Conservation (phyloP, 2,113 vertebrate genomes). For the Chinchilla lanigera region DNA sequence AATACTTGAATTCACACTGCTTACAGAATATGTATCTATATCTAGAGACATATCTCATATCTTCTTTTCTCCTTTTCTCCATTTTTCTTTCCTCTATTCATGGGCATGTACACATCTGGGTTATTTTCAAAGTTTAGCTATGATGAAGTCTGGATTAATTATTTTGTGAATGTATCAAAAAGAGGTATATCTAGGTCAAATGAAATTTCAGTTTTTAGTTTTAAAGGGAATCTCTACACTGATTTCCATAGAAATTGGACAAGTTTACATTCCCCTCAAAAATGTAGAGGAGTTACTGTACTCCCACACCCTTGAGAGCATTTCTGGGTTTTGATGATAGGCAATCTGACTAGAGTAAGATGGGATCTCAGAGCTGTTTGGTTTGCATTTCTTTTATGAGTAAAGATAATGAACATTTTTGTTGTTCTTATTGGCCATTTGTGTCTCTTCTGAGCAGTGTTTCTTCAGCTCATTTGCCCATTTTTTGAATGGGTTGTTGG, state of each 20-base stretch:
- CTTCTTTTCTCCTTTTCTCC: background rate
- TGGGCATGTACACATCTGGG: background rate
- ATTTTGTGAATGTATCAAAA: background rate
- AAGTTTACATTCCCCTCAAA: background rate
- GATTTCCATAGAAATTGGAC: background rate
- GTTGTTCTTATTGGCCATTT: background rate
- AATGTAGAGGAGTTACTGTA: background rate
- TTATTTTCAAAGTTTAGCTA: background rate
- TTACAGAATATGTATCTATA: background rate
- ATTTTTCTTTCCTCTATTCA: background rate
- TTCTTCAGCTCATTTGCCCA: background rate
- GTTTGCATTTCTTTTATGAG: background rate
- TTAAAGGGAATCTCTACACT: background rate
- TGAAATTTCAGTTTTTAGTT: background rate
- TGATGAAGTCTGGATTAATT: background rate
- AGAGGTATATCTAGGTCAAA: background rate
- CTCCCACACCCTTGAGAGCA: no score
- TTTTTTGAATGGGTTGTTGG: background rate
- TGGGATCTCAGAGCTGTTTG: background rate
- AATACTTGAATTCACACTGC: background rate
- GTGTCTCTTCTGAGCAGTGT: background rate
- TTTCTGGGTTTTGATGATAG: background rate
- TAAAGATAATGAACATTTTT: background rate
- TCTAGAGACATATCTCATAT: background rate
- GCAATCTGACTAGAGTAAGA: background rate